Base-by-base conservation (phyloP, 2,113 vertebrate genomes). In the Poecile atricapillus region DNA sequence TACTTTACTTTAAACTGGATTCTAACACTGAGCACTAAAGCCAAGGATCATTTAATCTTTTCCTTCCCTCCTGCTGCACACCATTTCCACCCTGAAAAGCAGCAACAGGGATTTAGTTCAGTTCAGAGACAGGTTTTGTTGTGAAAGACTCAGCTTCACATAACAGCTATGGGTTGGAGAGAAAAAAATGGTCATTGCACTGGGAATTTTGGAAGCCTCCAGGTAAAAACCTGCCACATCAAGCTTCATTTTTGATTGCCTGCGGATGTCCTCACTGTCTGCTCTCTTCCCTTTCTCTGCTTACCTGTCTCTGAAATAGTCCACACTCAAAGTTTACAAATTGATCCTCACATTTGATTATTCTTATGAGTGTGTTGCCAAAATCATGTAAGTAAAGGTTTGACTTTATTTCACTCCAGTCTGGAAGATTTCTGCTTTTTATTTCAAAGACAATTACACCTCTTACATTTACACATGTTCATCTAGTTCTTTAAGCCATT, bases 121-220 rank as follows among this genome's bases (percentile, higher is more conserved):
- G 60, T 81, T 77, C 58, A 79, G 33, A 77, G 24, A 24, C 13
- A 64, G 17, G 11, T 67, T 86, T 67, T 60, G 27, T 73, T 69
- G 49, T 35, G 59, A 73, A 46, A 83, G 44, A 15, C 15, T 77
- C 21, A 24, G 18, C 30, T 39, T 62, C 8, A 33, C 64, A 2
- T 15, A 83, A n/a, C 30, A 82, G 30, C 30, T 50, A 11, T 39
- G n/a, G 31, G 10, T 2, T 46, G 18, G 43, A 87, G 31, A 50
- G 19, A 19, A 58, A 47, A 88, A 83, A 47, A 35, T 5, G 3
- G 8, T 56, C 11, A 46, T 43, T 83, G 35, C 0, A 0, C 13
- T 75, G 44, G 52, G 49, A 63, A 78, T 69, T 78, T 44, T 71
- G n/a, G 60, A 60, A 89, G 74, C 14, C 21, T 33, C 15, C 37